These are phyloP conservation scores for Dreissena polymorpha DNA, from an alignment of 1,140 invertebrate species.

Conservation along the genomic window DNA sequence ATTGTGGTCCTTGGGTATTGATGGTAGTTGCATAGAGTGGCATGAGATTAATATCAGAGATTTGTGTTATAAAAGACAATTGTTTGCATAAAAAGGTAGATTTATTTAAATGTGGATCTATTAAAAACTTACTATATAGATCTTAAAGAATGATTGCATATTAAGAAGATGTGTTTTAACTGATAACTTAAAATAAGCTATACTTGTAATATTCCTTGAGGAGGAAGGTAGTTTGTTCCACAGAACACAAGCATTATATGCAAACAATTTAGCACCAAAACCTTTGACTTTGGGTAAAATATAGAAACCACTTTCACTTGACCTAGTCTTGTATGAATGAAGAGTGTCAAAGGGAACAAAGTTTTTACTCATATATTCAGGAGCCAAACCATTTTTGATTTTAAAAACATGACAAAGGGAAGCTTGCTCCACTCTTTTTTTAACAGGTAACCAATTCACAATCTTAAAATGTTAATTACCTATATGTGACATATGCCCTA, in stretches of 20 bases:
- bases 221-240: conserved; percentile 23
- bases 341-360: background rate
- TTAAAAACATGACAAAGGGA: conserved; percentile 22
- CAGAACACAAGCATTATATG: conserved; percentile 25
- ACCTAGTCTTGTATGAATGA: conserved; percentile 13
- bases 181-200: no score
- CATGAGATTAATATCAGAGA: background rate
- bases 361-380: background rate
- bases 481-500: conserved; percentile 27
- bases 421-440: conserved; percentile 19
- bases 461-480: conserved; percentile 23
- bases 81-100: conserved; percentile 1
- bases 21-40: background rate
- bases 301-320: conserved; percentile 4
- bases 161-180: background rate
- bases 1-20: conserved; percentile 10
- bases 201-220: no score
- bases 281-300: conserved; percentile 23
- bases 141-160: background rate
- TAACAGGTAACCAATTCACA: conserved; percentile 36
- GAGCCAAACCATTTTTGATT: conserved; percentile 1
- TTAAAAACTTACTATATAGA: no score
- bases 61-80: conserved; percentile 12
- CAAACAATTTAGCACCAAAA: conserved; percentile 24
- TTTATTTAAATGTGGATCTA: background rate